A percentile compares a stretch with the other conserved stretches of the same genome.
Evolutionary conservation across 1,140 invertebrate species (phyloP).

Genomic region (Bombus confusus): DNA sequence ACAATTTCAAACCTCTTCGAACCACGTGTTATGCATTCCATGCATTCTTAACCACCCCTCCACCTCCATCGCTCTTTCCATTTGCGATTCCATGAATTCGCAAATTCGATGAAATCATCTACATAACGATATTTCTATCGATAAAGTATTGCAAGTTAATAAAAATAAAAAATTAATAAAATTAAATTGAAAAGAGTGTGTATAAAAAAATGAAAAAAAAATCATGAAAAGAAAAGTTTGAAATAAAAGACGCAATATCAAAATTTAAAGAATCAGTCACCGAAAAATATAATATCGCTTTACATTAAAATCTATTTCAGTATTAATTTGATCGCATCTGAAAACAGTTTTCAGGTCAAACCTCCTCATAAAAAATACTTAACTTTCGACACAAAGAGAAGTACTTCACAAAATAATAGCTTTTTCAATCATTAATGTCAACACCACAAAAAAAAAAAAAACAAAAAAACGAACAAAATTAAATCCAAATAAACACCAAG

Average conservation of each 20-base stretch:
- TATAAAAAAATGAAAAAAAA: neutral
- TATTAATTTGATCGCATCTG: neutral
- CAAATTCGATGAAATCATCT: neutral
- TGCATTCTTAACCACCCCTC: conserved; percentile 20
- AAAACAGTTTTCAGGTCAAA: neutral
- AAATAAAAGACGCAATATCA: neutral
- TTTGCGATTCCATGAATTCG: too few relatives aligned
- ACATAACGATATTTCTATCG: neutral
- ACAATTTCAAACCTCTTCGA: conserved; percentile 23
- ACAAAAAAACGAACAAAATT: too few relatives aligned
- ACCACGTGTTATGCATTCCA: conserved; percentile 53
- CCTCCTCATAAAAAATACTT: neutral
- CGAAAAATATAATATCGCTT: neutral
- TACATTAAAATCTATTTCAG: neutral
- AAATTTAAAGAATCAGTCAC: neutral
- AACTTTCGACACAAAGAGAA: neutral
- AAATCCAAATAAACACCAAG: too few relatives aligned
- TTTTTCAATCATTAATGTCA: neutral
- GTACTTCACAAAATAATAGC: too few relatives aligned
- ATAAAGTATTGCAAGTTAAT: too few relatives aligned
- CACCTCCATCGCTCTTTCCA: neutral
- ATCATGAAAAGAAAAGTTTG: neutral
- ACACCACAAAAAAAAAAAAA: neutral
- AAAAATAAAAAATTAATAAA: too few relatives aligned
- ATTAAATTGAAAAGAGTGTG: neutral